Evolutionary conservation across 2,888 invertebrate genomes (phyloP), one percentile per base, ranked within the genome.

Genomic region (Apodemia duryi): DNA sequence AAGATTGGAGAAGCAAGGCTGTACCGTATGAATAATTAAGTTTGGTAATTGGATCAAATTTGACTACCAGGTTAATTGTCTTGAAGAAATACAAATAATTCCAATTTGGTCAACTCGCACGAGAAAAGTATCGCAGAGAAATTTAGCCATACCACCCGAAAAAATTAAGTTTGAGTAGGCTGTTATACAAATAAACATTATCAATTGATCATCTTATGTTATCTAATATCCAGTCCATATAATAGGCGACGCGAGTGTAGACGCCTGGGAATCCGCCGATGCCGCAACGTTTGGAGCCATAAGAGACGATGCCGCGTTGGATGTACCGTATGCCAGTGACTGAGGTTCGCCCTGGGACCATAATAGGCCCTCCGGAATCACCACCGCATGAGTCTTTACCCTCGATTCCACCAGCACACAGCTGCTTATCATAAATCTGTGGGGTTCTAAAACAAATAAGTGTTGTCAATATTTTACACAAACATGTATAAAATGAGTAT

Each of bases 291-390:
- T 85, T 88, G 4, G 93, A 84, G 1, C 94, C 94, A 68, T 88
- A 93, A 1, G 93, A 93, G 2, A 94, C 94, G 10, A 94, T 79
- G 0, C 94, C 94, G 62, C 94, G 88, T 72, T 95, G 95, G 13
- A 94, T 85, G 71, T 91, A 93, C 62, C 92, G 86, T 3, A 83
- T 69, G 1, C 91, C 90, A 1, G 74, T 74, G 0, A 80, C 72
- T 1, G 80, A 79, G 35, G 81, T 70, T 5, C 70, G 70, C 0
- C 86, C 84, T 0, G 87, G 83, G 63, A 83, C 85, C 78, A 91
- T 81, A 6, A 95, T 86, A 0, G 95, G 95, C 0, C 95, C 95
- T 0, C 95, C 95, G 13, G 94, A 94, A 74, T 95, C 95, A 0
- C 95, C 95, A 0, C 86, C 82, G 72, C 95, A 95, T 0, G 95